Base-by-base conservation (phyloP, 2,113 vertebrate species). In the Brachypteracias leptosomus region DNA sequence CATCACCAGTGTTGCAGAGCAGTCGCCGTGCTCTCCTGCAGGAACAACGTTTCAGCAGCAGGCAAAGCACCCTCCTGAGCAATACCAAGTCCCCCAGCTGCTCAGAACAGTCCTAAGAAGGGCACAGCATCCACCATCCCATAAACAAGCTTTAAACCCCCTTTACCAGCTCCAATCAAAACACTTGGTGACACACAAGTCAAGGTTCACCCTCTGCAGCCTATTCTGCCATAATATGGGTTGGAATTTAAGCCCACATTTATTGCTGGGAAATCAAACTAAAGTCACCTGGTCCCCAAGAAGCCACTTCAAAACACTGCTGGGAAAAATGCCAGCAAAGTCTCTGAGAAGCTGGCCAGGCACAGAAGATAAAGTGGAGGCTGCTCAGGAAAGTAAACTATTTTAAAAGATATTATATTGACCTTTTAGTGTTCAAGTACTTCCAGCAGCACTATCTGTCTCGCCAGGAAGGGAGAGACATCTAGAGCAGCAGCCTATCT, bases 31-130 rank as follows among this genome's bases (percentile, higher is more conserved):
- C 55, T 61, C 62, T 40, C 83, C 81, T 57, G 57, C 2, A 2
- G 81, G 28, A 73, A 54, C 0, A 2, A 3, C 0, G 0, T 15
- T 49, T 62, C 85, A 81, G 62, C 55, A 66, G 42, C 2, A 8
- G 35, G 58, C 54, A 74, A 61, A 57, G 25, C 44, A 79, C 29
- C 16, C 35, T 16, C 65, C 40, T 67, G 59, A 75, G 15, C 46
- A 70, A 13, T 0, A 44, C 2, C 1, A 0, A 38, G 13, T 61
- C 36, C 42, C 77, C 21, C 18, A 10, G 19, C 54, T 73, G 90
- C 88, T 81, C 22, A 51, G 67, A 36, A 49, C 10, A 7, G 24
- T 10, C 29, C 67, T 25, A 55, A 51, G 51, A 75, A 85, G 13
- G 33, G 9, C 15, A 33, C 55, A 51, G 49, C 66, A 86, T 8